Base-by-base conservation (phyloP, 2,888 invertebrate genomes). In the Helicoverpa assulta region DNA sequence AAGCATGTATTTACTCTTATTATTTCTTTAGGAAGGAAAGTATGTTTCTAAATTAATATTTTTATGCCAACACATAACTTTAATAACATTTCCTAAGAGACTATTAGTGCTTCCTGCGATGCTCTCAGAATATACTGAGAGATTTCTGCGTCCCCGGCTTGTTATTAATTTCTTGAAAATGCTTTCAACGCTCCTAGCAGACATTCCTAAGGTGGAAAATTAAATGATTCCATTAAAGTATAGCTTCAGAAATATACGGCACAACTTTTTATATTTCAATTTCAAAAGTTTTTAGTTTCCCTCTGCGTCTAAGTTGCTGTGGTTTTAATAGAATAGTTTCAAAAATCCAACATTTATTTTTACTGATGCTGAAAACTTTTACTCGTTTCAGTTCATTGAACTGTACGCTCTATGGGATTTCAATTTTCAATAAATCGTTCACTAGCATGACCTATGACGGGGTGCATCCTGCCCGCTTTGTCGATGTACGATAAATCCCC, bases 341-440 rank as follows among this genome's bases (percentile, higher is more conserved):
- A 40, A 40, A 40, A 8, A 33, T 33, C 10, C 37, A 37, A 37
- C 12, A 3, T 37, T 37, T 37, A 12, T 12, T 40, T 40, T 40
- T 4, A 14, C 0, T 4, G 4, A 14, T 40, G 10, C 37, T 37
- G 37, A 37, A 40, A 40, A 12, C 40, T 14, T 40, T 40, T 40
- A 14, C 40, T 40, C 40, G 2, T 12, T 52, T 26, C 21, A 51
- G 12, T n/a, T 26, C n/a, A n/a, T 33, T 14, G 6, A 74, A 68
- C 5, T 21, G 29, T 40, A 14, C 33, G 47, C 37, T 47, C 51
- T 60, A 47, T 5, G 52, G 53, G 21, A 73, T 78, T 78, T 77
- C 70, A 82, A 83, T 83, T 76, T 73, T 50, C 68, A 50, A 80
- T 81, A 83, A 81, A 85, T 83, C 70, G 8, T 70, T 57, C 60